phyloP scores from a whole-genome alignment of 2,113 vertebrate species.

The Eptesicus fuscus region DNA sequence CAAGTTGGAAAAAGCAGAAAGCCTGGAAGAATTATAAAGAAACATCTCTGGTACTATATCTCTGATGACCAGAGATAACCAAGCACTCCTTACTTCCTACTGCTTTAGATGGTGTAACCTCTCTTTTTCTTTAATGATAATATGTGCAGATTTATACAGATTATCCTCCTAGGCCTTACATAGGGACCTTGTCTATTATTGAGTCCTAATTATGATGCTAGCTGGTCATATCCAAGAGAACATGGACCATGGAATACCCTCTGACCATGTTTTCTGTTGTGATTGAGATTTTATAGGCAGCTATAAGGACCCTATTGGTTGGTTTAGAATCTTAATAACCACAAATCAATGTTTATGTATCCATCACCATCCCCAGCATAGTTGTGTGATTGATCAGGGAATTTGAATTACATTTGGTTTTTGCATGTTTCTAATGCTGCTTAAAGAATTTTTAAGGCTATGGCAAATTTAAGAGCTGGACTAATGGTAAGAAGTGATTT shows the following conservation, averaged over 20 bases:
- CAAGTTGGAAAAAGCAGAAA: neutral
- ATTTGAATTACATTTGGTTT: neutral
- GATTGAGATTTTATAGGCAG: neutral
- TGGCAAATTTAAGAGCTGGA: neutral
- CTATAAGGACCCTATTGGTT: neutral
- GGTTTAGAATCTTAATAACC: constrained; percentile 9
- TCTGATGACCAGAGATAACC: neutral
- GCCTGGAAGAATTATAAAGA: neutral
- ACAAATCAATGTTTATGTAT: neutral
- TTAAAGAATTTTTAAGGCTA: neutral
- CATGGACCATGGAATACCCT: neutral
- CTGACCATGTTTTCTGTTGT: neutral
- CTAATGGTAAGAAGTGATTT: neutral
- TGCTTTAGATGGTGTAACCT: neutral
- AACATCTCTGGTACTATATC: neutral
- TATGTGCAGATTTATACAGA: neutral
- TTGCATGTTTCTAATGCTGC: neutral
- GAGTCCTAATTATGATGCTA: neutral
- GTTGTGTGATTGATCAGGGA: neutral
- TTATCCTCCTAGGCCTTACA: neutral
- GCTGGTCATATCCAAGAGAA: neutral
- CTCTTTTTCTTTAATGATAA: neutral
- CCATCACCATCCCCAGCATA: neutral
- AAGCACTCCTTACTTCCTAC: neutral
- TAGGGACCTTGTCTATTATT: neutral